A percentile compares a stretch with the other conserved stretches of the same genome.
Conservation (phyloP, 2,113 vertebrate genomes). For the Desmodus rotundus region DNA sequence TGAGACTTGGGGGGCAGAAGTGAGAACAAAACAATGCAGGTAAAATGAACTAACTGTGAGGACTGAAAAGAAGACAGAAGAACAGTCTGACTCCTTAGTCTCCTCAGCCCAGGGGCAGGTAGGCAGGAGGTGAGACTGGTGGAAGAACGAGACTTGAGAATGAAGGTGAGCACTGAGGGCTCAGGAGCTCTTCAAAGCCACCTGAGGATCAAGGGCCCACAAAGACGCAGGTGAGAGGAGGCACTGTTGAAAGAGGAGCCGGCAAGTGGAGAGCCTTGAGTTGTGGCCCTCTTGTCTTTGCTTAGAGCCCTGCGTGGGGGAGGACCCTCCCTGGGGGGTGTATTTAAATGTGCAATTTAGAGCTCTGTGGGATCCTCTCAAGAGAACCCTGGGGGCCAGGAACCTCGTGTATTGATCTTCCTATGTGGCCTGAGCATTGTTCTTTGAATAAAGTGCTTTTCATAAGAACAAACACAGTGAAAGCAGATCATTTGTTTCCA, state of each 20-base stretch:
- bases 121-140: neutral
- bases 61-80: neutral
- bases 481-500: neutral
- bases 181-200: neutral
- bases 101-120: no score
- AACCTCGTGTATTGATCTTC: neutral
- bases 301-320: neutral
- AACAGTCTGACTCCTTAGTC: accelerated
- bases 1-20: neutral
- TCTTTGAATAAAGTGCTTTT: neutral
- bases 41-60: neutral
- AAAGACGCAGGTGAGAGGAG: accelerated
- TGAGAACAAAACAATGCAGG: neutral
- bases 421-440: neutral
- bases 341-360: neutral
- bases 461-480: neutral
- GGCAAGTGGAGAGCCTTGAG: neutral
- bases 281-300: neutral
- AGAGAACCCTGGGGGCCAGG: neutral
- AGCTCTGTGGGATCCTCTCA: neutral
- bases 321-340: neutral
- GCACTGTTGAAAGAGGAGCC: accelerated
- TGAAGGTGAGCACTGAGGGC: no score
- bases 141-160: neutral
- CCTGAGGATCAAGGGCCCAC: neutral